Conservation (phyloP, 1,140 invertebrate genomes). For the Conus betulinus region DNA sequence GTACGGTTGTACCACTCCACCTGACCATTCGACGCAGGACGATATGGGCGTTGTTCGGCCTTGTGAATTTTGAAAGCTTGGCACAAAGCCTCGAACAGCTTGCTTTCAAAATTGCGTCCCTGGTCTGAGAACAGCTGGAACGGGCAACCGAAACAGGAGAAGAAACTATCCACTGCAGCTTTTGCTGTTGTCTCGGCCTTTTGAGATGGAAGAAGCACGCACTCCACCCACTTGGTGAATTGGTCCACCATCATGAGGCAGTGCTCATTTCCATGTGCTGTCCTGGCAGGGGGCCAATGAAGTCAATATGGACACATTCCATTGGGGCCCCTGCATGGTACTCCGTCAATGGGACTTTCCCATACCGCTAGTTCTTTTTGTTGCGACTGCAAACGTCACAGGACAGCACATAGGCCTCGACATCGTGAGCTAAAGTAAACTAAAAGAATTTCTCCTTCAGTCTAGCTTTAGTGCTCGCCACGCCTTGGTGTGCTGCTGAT, state of each 20-base stretch:
- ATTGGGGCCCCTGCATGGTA: not conserved
- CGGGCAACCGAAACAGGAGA: conserved; percentile 2
- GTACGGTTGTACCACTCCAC: conserved; percentile 44
- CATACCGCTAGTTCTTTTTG: not conserved
- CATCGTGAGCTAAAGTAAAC: not conserved
- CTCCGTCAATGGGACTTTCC: not conserved
- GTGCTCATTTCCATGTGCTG: not conserved
- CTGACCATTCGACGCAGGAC: conserved; percentile 48
- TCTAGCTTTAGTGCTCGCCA: not conserved
- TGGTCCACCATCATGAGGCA: conserved; percentile 23
- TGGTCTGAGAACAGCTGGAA: conserved; percentile 9
- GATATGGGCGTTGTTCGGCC: conserved; percentile 49
- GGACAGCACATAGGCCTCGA: not conserved
- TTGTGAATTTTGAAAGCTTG: conserved; percentile 39
- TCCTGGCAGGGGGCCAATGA: not conserved
- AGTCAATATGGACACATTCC: conserved; percentile 13
- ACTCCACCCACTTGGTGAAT: conserved; percentile 26
- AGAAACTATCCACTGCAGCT: not conserved
- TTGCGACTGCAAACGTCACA: not conserved
- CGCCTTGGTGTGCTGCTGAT: not conserved
- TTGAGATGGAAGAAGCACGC: not conserved
- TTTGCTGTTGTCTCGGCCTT: not conserved
- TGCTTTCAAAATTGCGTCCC: conserved; percentile 40
- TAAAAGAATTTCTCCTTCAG: conserved; percentile 1
- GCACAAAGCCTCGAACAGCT: conserved; percentile 40